Evolutionary conservation across 1,140 invertebrate genomes (phyloP).

Genomic region (Drepana arcuata): DNA sequence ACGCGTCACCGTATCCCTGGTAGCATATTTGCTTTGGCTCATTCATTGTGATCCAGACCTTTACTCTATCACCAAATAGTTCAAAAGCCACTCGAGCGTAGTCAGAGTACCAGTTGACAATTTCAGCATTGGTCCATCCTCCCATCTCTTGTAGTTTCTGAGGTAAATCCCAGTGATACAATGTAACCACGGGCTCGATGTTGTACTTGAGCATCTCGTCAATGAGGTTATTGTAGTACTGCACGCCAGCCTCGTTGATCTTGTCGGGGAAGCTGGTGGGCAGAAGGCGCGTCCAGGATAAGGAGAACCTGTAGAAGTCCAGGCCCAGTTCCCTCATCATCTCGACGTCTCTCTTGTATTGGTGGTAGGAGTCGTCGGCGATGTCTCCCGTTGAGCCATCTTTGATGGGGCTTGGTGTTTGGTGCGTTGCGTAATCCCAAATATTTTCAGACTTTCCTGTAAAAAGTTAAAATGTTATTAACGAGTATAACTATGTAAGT

Average conservation of each 20-base stretch:
- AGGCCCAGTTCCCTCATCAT: conserved; percentile 70
- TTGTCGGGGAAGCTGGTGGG: conserved; percentile 72
- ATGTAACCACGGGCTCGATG: conserved; percentile 75
- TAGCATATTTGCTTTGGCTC: conserved; percentile 74
- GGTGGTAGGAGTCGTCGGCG: conserved; percentile 48
- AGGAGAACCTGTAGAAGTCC: conserved; percentile 76
- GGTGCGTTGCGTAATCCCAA: conserved; percentile 32
- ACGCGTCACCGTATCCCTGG: conserved; percentile 65
- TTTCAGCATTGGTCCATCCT: conserved; percentile 74
- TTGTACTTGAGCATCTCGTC: conserved; percentile 72
- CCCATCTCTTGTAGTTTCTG: conserved; percentile 72
- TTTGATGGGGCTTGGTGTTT: conserved; percentile 59
- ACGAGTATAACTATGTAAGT: too few species aligned
- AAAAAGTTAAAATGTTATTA: too few species aligned
- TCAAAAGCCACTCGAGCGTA: conserved; percentile 71
- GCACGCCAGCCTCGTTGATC: conserved; percentile 74
- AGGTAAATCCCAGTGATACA: conserved; percentile 79
- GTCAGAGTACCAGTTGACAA: conserved; percentile 73
- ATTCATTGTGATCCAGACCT: conserved; percentile 58
- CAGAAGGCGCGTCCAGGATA: conserved; percentile 77
- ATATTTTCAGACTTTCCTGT: conserved; percentile 15
- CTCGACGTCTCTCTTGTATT: conserved; percentile 68
- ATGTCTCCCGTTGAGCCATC: conserved; percentile 71
- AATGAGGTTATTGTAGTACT: conserved; percentile 78
- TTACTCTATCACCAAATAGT: conserved; percentile 75